phyloP scores from a whole-genome alignment of 2,113 vertebrate genomes.

The Toxotes chatareus region DNA sequence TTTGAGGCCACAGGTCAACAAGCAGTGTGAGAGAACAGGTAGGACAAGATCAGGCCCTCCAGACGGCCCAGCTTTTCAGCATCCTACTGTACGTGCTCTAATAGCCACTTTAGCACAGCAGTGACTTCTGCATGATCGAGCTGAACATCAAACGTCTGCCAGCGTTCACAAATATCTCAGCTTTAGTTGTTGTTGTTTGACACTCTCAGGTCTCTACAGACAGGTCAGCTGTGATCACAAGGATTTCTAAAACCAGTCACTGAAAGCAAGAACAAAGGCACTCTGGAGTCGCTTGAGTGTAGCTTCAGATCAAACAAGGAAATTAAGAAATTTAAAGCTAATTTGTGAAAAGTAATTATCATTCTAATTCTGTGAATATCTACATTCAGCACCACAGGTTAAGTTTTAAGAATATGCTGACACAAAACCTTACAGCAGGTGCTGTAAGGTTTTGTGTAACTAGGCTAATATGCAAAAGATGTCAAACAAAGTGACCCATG shows the following conservation, averaged over 20 bases:
- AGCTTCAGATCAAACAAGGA: conserved; percentile 27
- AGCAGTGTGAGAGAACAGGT: conserved; percentile 69
- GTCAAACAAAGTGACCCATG: conserved; percentile 62
- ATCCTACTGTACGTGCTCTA: conserved; percentile 29
- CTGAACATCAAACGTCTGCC: conserved; percentile 7
- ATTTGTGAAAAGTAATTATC: conserved; percentile 44
- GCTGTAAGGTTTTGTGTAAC: conserved; percentile 17
- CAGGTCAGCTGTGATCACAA: conserved; percentile 39
- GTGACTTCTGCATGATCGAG: conserved; percentile 6
- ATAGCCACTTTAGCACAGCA: background rate
- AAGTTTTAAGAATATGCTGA: conserved; percentile 24
- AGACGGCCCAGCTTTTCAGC: conserved; percentile 39
- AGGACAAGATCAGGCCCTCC: conserved; percentile 65
- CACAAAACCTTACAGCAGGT: conserved; percentile 44
- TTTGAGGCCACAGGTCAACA: conserved; percentile 55
- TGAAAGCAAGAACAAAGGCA: conserved; percentile 44
- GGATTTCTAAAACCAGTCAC: background rate
- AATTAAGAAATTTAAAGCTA: conserved; percentile 34
- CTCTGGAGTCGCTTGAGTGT: conserved; percentile 29
- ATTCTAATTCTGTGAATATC: conserved; percentile 21
- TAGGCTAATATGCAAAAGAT: conserved; percentile 17
- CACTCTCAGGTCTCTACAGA: conserved; percentile 10
- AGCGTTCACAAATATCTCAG: conserved; percentile 12
- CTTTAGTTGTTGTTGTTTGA: conserved; percentile 17
- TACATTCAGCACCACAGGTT: conserved; percentile 25